Percentiles rank a stretch among this genome's conserved stretches.
These are phyloP conservation scores for Amphiprion clarkii DNA, from an alignment of 2,797 vertebrate genomes.

Conservation along the genomic window DNA sequence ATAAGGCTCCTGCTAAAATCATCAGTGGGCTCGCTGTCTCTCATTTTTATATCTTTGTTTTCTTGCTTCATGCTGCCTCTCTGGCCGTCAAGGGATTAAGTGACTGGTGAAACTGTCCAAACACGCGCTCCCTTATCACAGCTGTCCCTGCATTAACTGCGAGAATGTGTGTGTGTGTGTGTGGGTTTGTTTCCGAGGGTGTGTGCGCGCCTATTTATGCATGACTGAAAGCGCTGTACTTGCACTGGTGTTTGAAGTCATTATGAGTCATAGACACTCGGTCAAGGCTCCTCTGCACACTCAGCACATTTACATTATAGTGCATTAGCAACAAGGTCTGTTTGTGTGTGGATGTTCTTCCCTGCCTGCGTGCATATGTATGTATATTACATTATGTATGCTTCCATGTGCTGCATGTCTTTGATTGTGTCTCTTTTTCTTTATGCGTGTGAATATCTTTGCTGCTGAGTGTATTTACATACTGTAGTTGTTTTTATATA, in stretches of 20 bases:
- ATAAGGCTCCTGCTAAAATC: constrained; percentile 68
- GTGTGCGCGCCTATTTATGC: constrained; percentile 40
- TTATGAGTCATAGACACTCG: constrained; percentile 66
- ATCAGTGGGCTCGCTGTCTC: constrained; percentile 51
- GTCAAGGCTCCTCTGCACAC: constrained; percentile 67
- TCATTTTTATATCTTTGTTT: constrained; percentile 52
- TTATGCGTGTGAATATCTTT: constrained; percentile 37
- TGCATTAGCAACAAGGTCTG: constrained; percentile 24
- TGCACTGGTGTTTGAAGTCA: constrained; percentile 61
- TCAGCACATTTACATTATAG: constrained; percentile 70
- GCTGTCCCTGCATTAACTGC: constrained; percentile 34
- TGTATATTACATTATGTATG: constrained; percentile 58
- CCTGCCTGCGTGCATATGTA: constrained; percentile 23
- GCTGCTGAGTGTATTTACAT: constrained; percentile 44
- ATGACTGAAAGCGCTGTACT: constrained; percentile 46
- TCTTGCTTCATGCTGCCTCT: constrained; percentile 27
- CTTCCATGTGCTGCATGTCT: constrained; percentile 14
- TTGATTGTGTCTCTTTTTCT: constrained; percentile 47
- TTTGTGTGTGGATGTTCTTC: constrained; percentile 6
- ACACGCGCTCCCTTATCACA: constrained; percentile 63
- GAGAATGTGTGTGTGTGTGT: constrained; percentile 14
- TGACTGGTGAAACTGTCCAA: constrained; percentile 65
- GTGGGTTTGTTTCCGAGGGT: constrained; percentile 17
- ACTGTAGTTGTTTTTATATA: constrained; percentile 9
- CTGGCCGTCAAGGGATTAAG: constrained; percentile 65